Evolutionary conservation across 2,888 invertebrate species (phyloP).

Genomic region (Ophion ventricosus): DNA sequence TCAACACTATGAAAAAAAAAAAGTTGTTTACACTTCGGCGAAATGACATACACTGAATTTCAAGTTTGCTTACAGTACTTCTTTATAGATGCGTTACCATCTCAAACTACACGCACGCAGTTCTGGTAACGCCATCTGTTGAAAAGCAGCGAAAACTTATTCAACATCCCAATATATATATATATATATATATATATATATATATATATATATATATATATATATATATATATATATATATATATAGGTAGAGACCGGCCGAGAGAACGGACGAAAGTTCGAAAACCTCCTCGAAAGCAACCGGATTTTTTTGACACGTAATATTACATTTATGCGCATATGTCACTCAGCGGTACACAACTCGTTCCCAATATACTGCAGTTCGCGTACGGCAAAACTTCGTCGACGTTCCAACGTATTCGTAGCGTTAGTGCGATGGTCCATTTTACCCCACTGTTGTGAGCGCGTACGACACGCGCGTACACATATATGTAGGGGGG

Average conservation of each 20-base stretch:
- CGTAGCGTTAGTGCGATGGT: neutral
- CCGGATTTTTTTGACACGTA: neutral
- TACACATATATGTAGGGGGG: neutral
- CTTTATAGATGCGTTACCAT: no score
- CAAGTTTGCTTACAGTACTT: no score
- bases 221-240: no score
- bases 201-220: no score
- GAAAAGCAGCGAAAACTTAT: no score
- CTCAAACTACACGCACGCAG: no score
- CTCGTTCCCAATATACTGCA: neutral
- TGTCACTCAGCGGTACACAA: neutral
- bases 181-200: no score
- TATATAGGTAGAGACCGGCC: neutral
- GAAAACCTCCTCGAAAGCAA: neutral
- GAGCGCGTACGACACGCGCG: neutral
- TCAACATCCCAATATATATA: no score
- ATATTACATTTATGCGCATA: neutral
- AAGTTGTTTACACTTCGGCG: no score
- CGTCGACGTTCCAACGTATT: neutral
- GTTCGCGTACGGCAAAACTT: neutral
- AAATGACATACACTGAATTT: no score
- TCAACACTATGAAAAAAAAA: no score
- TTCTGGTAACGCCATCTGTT: no score
- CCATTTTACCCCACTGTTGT: neutral
- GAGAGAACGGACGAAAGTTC: neutral